Percentiles rank a stretch among this genome's conserved stretches.
phyloP scores from a whole-genome alignment of 1,140 invertebrate genomes.

The Leptoteleia sp. region DNA sequence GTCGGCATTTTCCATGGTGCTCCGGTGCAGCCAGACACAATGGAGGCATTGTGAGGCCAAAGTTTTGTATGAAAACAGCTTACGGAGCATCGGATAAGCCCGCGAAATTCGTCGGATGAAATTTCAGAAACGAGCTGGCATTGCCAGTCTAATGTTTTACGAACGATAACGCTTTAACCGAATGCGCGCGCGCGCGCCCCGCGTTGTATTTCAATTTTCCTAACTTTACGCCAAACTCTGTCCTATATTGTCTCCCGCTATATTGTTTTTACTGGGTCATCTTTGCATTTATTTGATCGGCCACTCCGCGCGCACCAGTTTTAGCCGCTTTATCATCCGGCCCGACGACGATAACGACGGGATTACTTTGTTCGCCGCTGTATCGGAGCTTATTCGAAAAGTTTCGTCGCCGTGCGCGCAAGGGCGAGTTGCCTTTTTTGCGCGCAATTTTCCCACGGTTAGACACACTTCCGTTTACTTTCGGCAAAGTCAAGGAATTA shows the following conservation, averaged over 20 bases:
- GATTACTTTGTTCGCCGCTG: too few species aligned
- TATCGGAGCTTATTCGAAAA: too few species aligned
- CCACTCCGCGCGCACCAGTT: too few species aligned
- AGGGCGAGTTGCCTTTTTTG: too few species aligned
- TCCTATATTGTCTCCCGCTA: too few species aligned
- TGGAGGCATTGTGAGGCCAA: slow-evolving; percentile 68
- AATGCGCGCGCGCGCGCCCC: too few species aligned
- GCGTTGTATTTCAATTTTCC: slow-evolving; percentile 52
- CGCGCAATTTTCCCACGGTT: too few species aligned
- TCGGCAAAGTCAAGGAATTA: too few species aligned
- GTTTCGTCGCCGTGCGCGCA: too few species aligned
- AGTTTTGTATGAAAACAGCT: slow-evolving; percentile 73
- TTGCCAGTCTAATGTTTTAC: slow-evolving; percentile 53
- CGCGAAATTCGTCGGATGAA: slow-evolving; percentile 63
- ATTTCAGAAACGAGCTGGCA: slow-evolving; percentile 59
- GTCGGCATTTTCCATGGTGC: slow-evolving; percentile 54
- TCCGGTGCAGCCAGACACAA: slow-evolving; percentile 63
- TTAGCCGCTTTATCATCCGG: too few species aligned
- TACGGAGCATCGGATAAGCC: slow-evolving; percentile 69
- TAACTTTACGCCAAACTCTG: slow-evolving; percentile 50
- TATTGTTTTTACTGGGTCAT: slow-evolving; percentile 47
- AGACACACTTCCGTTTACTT: too few species aligned
- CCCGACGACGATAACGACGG: too few species aligned
- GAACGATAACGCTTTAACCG: slow-evolving; percentile 55
- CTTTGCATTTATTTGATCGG: slow-evolving; percentile 29